A percentile compares a stretch with the other conserved stretches of the same genome.
Evolutionary conservation across 1,140 invertebrate species (phyloP).

Genomic region (Heterodera carotae): DNA sequence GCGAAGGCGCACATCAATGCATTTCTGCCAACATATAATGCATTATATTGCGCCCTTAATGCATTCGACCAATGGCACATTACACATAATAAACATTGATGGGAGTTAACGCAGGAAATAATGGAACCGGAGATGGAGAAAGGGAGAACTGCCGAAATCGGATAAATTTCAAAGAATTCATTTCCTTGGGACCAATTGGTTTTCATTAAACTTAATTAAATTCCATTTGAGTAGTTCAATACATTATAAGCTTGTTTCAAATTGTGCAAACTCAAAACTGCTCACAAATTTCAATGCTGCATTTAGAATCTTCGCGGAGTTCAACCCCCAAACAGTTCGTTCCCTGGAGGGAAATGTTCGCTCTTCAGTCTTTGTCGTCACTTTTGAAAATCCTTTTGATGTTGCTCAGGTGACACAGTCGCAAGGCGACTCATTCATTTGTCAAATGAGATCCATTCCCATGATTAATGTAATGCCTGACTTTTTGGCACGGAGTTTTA

Average conservation of each 20-base stretch:
- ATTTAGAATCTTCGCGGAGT: slow-evolving; percentile 42
- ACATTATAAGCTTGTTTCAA: too few species aligned
- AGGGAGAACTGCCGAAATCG: background rate
- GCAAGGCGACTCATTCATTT: background rate
- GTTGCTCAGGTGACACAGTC: slow-evolving; percentile 18
- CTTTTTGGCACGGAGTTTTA: too few species aligned
- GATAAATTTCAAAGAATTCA: too few species aligned
- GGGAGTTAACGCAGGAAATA: background rate
- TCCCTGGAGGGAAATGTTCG: slow-evolving; percentile 40
- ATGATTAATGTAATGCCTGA: too few species aligned
- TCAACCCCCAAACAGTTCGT: slow-evolving; percentile 37
- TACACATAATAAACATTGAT: too few species aligned
- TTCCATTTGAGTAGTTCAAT: too few species aligned
- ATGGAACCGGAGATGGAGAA: background rate
- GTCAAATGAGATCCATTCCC: background rate
- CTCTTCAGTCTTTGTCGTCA: slow-evolving; percentile 20
- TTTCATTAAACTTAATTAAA: too few species aligned
- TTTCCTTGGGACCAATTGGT: too few species aligned
- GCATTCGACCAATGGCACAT: background rate
- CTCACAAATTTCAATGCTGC: background rate
- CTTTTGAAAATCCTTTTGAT: slow-evolving; percentile 22
- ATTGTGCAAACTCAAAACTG: too few species aligned
- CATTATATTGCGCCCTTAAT: background rate
- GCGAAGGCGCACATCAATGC: background rate
- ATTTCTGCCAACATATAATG: background rate